Conservation (phyloP, 2,113 vertebrate species). For the Lampris incognitus region DNA sequence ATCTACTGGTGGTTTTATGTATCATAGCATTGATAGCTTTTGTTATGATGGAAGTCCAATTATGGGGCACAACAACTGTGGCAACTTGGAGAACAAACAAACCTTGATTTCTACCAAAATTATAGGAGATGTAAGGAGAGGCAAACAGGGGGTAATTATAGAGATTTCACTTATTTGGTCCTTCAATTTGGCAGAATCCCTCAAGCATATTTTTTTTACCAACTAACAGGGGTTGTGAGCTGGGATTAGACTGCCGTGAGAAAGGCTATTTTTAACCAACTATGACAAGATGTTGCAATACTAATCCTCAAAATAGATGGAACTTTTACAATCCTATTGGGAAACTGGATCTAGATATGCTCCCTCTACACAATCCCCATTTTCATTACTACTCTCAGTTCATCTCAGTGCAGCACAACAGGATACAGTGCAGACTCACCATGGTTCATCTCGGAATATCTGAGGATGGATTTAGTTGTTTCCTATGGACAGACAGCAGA, state of each 20-base stretch:
- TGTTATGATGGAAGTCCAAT: neutral
- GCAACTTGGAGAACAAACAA: neutral
- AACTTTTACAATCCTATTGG: no score
- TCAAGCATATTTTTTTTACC: no score
- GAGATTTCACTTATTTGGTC: no score
- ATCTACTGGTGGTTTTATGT: constrained; percentile 53
- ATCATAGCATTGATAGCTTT: neutral
- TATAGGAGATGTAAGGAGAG: no score
- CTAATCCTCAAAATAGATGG: no score
- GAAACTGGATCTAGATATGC: no score
- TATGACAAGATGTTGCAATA: no score
- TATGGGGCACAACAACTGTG: neutral
- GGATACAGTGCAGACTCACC: constrained; percentile 53
- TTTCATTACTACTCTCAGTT: neutral
- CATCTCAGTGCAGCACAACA: neutral
- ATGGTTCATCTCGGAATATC: constrained; percentile 35
- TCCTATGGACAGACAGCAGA: constrained; percentile 49
- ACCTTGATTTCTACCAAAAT: neutral
- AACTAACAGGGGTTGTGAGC: no score
- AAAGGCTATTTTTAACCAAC: neutral
- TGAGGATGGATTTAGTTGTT: constrained; percentile 61
- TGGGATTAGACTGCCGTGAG: neutral
- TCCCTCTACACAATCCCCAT: no score
- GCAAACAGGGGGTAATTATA: no score
- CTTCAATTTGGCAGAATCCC: no score